Evolutionary conservation across 2,113 vertebrate species (phyloP).

Genomic region (Vombatus ursinus): DNA sequence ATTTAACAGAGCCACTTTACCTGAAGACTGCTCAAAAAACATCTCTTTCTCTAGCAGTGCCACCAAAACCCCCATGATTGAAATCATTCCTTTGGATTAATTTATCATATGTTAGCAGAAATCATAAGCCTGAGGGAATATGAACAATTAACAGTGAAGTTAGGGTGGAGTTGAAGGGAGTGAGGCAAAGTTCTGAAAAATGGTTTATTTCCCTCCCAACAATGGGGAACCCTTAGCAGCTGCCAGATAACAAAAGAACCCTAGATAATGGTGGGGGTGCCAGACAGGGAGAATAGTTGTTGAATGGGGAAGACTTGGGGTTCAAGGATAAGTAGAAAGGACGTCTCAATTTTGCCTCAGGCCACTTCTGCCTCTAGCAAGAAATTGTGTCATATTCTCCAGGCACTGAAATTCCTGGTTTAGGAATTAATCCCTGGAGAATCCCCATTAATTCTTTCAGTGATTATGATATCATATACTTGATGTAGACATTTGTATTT

Average conservation of each 20-base stretch:
- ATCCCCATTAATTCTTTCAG: not conserved
- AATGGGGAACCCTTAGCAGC: not conserved
- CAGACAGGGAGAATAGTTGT: not conserved
- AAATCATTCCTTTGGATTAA: not conserved
- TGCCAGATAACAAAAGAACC: not conserved
- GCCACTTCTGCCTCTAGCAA: not conserved
- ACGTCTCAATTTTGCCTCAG: not conserved
- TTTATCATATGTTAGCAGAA: not conserved
- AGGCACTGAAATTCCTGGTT: not conserved
- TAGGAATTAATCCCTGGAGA: not conserved
- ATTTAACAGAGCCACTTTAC: not conserved
- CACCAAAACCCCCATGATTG: not conserved
- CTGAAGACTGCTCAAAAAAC: not conserved
- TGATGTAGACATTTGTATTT: not conserved
- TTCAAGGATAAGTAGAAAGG: not conserved
- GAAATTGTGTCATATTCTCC: not conserved
- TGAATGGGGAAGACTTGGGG: not conserved
- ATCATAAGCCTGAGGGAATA: not conserved
- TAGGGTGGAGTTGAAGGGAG: not conserved
- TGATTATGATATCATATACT: not conserved
- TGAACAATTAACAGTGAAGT: not conserved
- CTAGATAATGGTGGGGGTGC: not conserved
- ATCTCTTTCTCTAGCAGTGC: not conserved
- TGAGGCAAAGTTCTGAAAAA: not conserved
- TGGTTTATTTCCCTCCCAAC: not conserved